These are phyloP conservation scores for Tetramorium bicarinatum DNA, from an alignment of 2,888 invertebrate species.

Conservation along the genomic window DNA sequence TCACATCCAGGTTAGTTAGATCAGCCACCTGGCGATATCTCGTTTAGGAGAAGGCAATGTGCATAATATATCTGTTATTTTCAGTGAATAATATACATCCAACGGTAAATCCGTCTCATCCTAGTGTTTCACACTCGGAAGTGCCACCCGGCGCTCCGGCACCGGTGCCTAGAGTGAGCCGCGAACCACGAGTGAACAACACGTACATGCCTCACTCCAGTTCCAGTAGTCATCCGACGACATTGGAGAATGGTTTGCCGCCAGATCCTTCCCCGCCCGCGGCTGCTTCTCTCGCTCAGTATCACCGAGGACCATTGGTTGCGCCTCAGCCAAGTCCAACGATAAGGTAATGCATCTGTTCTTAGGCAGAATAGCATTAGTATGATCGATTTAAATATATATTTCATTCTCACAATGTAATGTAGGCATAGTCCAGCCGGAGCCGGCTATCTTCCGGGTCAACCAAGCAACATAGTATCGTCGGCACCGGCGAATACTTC, in stretches of 20 bases:
- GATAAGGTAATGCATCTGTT: constrained; percentile 82
- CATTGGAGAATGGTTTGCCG: constrained; percentile 87
- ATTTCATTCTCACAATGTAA: constrained; percentile 14
- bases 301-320: constrained; percentile 83
- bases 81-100: constrained; percentile 88
- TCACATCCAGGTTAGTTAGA: constrained; percentile 86
- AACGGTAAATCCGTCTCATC: constrained; percentile 86
- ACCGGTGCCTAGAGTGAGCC: constrained; percentile 80
- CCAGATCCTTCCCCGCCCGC: constrained; percentile 86
- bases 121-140: constrained; percentile 86
- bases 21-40: constrained; percentile 2
- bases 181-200: constrained; percentile 83
- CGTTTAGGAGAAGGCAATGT: background rate
- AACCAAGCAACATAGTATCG: constrained; percentile 83
- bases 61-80: constrained; percentile 14
- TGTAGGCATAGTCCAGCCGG: constrained; percentile 83
- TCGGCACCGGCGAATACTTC: constrained; percentile 82
- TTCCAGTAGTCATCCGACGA: constrained; percentile 80
- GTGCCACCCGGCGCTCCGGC: constrained; percentile 85
- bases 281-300: constrained; percentile 82
- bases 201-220: constrained; percentile 83
- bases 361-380: background rate
- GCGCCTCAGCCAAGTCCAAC: constrained; percentile 86
- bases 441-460: constrained; percentile 83
- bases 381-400: constrained; percentile 22